phyloP scores from a whole-genome alignment of 64 coral and sea anemone genomes.

The Dendrophyllia cribrosa region DNA sequence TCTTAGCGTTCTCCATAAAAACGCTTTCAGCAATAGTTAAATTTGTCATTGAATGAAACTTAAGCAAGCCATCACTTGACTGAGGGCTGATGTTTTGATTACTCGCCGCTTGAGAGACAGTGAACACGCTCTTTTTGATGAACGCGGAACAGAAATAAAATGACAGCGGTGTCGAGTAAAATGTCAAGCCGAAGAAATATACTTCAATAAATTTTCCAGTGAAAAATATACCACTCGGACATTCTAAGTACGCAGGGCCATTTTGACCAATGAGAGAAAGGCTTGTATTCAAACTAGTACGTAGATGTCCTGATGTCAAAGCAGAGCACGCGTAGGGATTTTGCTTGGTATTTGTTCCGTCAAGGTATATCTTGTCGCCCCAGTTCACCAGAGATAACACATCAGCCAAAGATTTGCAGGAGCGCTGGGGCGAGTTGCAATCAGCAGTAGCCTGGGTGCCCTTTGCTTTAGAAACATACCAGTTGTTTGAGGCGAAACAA shows the following conservation, averaged over 20 bases:
- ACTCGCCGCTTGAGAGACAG: neutral
- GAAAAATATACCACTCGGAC: conserved; percentile 8
- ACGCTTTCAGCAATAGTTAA: neutral
- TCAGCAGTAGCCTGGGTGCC: neutral
- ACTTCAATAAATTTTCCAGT: neutral
- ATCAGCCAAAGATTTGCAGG: conserved; percentile 2
- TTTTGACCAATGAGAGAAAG: conserved; percentile 18
- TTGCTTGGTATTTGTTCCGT: conserved; percentile 6
- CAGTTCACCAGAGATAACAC: conserved; percentile 10
- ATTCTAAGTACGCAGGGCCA: neutral
- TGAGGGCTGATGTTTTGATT: neutral
- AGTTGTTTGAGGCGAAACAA: neutral
- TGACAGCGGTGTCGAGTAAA: conserved; percentile 7
- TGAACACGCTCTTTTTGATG: conserved; percentile 9
- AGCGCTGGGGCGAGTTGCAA: neutral
- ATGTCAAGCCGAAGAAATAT: neutral
- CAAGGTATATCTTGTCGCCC: conserved; percentile 9
- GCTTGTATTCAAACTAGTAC: neutral
- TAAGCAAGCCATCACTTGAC: neutral
- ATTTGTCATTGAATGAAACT: conserved; percentile 2
- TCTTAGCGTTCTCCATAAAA: neutral
- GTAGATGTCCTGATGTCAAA: neutral
- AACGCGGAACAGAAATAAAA: neutral
- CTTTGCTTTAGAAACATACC: neutral
- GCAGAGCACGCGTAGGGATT: neutral